phyloP scores from a whole-genome alignment of 2,888 invertebrate species.

The Philonicus albiceps region DNA sequence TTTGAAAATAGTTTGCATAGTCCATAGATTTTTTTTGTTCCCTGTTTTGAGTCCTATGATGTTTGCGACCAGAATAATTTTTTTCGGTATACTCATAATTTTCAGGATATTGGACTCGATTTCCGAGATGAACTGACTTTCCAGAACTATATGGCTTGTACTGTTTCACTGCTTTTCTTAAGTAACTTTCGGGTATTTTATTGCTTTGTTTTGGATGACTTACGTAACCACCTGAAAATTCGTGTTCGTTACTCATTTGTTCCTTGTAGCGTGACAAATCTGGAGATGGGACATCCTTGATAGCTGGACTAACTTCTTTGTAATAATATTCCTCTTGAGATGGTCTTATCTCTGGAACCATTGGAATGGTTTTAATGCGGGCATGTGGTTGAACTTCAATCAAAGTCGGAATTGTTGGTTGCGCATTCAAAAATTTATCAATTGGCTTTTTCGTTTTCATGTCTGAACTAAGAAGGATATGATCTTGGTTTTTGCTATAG shows the following conservation, averaged over 20 bases:
- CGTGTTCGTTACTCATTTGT: slow-evolving; percentile 49
- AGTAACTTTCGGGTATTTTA: slow-evolving; percentile 50
- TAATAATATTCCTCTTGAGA: slow-evolving; percentile 55
- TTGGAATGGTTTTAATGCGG: slow-evolving; percentile 55
- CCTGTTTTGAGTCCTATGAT: slow-evolving; percentile 55
- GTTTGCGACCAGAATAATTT: slow-evolving; percentile 49
- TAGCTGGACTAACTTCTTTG: slow-evolving; percentile 43
- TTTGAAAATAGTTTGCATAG: slow-evolving; percentile 58
- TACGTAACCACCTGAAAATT: slow-evolving; percentile 48
- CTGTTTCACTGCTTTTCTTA: slow-evolving; percentile 46
- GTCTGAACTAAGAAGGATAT: slow-evolving; percentile 62
- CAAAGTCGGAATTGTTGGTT: slow-evolving; percentile 59
- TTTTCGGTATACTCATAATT: not conserved
- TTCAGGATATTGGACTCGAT: slow-evolving; percentile 9
- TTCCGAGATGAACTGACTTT: slow-evolving; percentile 50
- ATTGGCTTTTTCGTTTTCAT: slow-evolving; percentile 57
- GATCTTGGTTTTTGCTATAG: slow-evolving; percentile 62
- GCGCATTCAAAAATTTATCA: slow-evolving; percentile 59
- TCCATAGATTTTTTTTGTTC: slow-evolving; percentile 48
- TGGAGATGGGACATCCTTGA: slow-evolving; percentile 50
- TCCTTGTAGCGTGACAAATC: slow-evolving; percentile 52
- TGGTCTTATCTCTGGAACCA: slow-evolving; percentile 49
- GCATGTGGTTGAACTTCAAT: slow-evolving; percentile 61
- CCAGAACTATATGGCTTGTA: slow-evolving; percentile 55
- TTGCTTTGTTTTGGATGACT: slow-evolving; percentile 44